Evolutionary conservation across 2,888 invertebrate genomes (phyloP).

Genomic region (Drosophila testacea): DNA sequence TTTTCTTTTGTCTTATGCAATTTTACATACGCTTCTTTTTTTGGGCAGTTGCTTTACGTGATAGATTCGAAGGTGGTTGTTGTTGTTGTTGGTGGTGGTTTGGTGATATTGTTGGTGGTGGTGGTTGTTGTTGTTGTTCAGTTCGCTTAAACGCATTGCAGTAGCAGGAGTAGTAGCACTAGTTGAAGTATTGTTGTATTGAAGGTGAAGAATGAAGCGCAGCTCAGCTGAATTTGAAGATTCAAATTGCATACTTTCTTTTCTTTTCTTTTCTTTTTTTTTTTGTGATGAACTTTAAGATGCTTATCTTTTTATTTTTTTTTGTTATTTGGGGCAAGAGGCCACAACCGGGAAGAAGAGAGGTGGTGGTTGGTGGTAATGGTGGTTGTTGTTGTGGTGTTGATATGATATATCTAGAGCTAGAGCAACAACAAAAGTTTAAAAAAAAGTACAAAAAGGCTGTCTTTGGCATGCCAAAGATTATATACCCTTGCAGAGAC

Average conservation of each 20-base stretch:
- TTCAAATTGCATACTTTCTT: not conserved
- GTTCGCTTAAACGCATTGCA: conserved; percentile 27
- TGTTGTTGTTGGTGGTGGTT: conserved; percentile 43
- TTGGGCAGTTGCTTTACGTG: conserved; percentile 41
- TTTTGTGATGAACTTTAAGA: conserved; percentile 8
- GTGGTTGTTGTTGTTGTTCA: conserved; percentile 30
- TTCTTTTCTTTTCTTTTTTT: conserved; percentile 1
- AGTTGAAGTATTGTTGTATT: conserved; percentile 12
- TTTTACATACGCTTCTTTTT: conserved; percentile 52
- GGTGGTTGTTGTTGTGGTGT: not conserved
- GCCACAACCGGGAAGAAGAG: conserved; percentile 8
- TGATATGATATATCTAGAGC: conserved; percentile 11
- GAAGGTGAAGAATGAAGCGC: conserved; percentile 20
- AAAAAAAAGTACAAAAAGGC: not conserved
- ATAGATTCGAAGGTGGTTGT: conserved; percentile 9
- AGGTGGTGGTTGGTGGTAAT: conserved; percentile 2
- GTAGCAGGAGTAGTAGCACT: conserved; percentile 23
- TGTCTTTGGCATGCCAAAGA: too few relatives aligned
- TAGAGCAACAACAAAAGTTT: conserved; percentile 20
- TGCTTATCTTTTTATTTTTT: conserved; percentile 1
- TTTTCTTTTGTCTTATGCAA: conserved; percentile 12
- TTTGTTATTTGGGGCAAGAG: conserved; percentile 4
- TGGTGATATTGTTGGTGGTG: conserved; percentile 37
- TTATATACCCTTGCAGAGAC: too few relatives aligned
- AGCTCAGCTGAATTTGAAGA: conserved; percentile 21